A percentile compares a stretch with the other conserved stretches of the same genome.
Conservation (phyloP, 1,140 invertebrate species). For the Eubasilissa regina region DNA sequence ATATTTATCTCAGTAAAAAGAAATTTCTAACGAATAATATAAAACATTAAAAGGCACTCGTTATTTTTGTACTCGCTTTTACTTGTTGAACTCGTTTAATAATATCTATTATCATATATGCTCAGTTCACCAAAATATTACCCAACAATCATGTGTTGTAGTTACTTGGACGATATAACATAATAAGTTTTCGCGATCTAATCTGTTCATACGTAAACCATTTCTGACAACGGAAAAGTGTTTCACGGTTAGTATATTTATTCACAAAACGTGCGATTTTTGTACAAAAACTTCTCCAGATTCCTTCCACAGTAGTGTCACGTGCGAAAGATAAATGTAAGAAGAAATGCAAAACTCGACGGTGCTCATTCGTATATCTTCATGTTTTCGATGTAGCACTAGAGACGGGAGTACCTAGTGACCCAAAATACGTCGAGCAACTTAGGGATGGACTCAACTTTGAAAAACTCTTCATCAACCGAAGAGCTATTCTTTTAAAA, state of each 20-base stretch:
- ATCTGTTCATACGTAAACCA: slow-evolving; percentile 4
- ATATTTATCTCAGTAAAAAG: too few species aligned
- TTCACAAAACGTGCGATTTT: slow-evolving; percentile 31
- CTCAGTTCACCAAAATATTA: too few species aligned
- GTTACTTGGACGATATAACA: not conserved
- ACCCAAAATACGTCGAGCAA: not conserved
- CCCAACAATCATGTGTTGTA: not conserved
- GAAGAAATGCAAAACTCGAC: not conserved
- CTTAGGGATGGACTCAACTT: not conserved
- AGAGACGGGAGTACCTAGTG: not conserved
- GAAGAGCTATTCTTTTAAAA: not conserved
- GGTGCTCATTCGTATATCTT: not conserved
- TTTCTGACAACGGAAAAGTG: slow-evolving; percentile 2
- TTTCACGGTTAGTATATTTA: slow-evolving; percentile 18
- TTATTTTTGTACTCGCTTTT: too few species aligned
- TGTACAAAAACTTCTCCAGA: not conserved
- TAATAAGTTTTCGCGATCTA: slow-evolving; percentile 18
- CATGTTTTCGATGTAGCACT: not conserved
- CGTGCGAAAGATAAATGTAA: slow-evolving; percentile 33
- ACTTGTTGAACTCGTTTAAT: too few species aligned
- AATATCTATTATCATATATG: too few species aligned
- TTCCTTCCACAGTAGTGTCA: slow-evolving; percentile 11
- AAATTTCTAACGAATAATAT: too few species aligned
- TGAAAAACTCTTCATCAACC: not conserved
- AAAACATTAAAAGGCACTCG: too few species aligned